phyloP scores from a whole-genome alignment of 2,113 vertebrate species.

The Cettia cetti region DNA sequence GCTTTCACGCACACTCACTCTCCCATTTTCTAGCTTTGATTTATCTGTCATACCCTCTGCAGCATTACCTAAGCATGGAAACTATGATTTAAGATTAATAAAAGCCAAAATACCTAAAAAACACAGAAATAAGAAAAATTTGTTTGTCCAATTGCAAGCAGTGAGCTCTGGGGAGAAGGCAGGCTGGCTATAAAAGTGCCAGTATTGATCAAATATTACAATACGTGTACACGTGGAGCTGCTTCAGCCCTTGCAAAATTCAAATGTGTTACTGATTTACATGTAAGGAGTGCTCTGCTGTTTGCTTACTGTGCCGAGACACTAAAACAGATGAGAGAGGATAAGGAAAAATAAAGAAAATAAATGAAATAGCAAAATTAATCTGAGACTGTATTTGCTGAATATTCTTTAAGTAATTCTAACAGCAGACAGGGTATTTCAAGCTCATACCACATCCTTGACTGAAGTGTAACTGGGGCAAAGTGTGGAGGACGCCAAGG shows the following conservation, averaged over 20 bases:
- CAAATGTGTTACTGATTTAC: neutral
- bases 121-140: neutral
- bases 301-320: neutral
- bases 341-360: neutral
- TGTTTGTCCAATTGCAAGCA: neutral
- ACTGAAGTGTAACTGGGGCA: neutral
- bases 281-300: neutral
- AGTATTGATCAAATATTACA: neutral
- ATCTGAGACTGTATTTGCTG: neutral
- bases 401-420: neutral
- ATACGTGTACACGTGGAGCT: neutral
- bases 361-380: neutral
- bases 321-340: neutral
- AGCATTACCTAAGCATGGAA: slow-evolving; percentile 44
- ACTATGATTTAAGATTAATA: slow-evolving; percentile 46
- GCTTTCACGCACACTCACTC: neutral
- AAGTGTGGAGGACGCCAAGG: accelerated
- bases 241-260: neutral
- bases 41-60: slow-evolving; percentile 27
- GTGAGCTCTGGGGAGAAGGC: neutral
- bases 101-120: slow-evolving; percentile 38
- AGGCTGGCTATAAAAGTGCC: neutral
- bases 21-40: slow-evolving; percentile 8
- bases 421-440: neutral
- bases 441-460: neutral